Evolutionary conservation across 2,888 invertebrate genomes (phyloP).

Genomic region (Pachymerium ferrugineum): DNA sequence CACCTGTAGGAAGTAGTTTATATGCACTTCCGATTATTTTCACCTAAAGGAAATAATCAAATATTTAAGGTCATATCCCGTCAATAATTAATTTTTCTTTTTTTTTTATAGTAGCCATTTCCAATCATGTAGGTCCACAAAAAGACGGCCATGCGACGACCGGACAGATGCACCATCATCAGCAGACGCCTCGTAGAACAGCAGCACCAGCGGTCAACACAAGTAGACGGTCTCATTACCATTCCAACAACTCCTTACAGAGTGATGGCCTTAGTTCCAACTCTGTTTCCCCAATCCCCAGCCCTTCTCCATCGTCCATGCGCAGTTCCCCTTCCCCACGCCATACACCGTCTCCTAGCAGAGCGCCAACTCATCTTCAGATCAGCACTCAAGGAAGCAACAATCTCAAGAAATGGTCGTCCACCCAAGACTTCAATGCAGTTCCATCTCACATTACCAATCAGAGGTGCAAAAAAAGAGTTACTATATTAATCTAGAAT

Average conservation of each 20-base stretch:
- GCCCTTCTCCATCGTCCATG: conserved; percentile 48
- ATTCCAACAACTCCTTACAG: conserved; percentile 73
- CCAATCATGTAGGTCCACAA: conserved; percentile 13
- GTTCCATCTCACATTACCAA: conserved; percentile 43
- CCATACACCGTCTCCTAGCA: conserved; percentile 36
- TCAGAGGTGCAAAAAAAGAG: conserved; percentile 29
- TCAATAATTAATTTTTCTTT: background rate
- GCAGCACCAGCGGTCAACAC: conserved; percentile 8
- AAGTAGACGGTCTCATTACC: conserved; percentile 65
- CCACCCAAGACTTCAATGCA: conserved; percentile 72
- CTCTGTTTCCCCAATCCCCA: conserved; percentile 74
- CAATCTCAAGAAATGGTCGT: conserved; percentile 65
- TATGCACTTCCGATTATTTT: no score
- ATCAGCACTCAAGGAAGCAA: conserved; percentile 1
- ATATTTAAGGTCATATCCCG: background rate
- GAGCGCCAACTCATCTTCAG: conserved; percentile 29
- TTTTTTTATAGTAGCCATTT: conserved; percentile 34
- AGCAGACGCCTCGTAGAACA: background rate
- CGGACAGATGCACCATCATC: background rate
- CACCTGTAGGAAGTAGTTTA: no score
- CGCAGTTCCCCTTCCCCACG: conserved; percentile 43
- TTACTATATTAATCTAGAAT: background rate
- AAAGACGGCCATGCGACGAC: conserved; percentile 21
- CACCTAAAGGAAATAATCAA: no score
- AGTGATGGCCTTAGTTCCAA: conserved; percentile 77